phyloP scores from a whole-genome alignment of 2,888 invertebrate species.

The Anoplius nigerrimus region DNA sequence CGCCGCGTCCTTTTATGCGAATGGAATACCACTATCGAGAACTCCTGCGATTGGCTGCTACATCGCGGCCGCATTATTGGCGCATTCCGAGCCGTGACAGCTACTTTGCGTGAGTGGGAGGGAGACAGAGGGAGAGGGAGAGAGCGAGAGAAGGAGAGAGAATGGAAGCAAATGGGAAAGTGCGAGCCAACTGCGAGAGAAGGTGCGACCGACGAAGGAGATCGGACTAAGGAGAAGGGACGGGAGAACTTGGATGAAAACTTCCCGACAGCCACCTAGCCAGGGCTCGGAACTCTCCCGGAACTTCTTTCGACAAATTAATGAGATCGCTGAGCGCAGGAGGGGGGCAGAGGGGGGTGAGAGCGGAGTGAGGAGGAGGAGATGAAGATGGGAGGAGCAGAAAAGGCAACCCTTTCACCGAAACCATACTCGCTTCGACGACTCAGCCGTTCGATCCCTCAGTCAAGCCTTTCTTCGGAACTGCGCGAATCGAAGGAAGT shows the following conservation, averaged over 20 bases:
- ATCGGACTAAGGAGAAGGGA: background rate
- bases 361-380: background rate
- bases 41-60: slow-evolving; percentile 24
- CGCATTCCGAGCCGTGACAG: slow-evolving; percentile 37
- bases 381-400: slow-evolving; percentile 1
- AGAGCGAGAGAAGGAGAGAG: background rate
- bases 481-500: too few species aligned
- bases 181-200: too few species aligned
- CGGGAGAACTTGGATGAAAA: slow-evolving; percentile 24
- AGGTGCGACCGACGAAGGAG: too few species aligned
- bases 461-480: too few species aligned
- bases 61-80: slow-evolving; percentile 36
- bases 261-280: slow-evolving; percentile 23
- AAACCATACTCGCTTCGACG: too few species aligned
- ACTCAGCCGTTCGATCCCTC: too few species aligned
- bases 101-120: slow-evolving; percentile 16
- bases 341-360: background rate
- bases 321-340: slow-evolving; percentile 58
- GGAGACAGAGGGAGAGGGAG: slow-evolving; percentile 11
- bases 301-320: slow-evolving; percentile 60
- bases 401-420: background rate
- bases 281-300: slow-evolving; percentile 12
- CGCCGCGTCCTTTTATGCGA: slow-evolving; percentile 15
- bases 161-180: background rate
- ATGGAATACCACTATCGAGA: slow-evolving; percentile 20